phyloP scores from a whole-genome alignment of 2,797 vertebrate species.

The Chelon labrosus region DNA sequence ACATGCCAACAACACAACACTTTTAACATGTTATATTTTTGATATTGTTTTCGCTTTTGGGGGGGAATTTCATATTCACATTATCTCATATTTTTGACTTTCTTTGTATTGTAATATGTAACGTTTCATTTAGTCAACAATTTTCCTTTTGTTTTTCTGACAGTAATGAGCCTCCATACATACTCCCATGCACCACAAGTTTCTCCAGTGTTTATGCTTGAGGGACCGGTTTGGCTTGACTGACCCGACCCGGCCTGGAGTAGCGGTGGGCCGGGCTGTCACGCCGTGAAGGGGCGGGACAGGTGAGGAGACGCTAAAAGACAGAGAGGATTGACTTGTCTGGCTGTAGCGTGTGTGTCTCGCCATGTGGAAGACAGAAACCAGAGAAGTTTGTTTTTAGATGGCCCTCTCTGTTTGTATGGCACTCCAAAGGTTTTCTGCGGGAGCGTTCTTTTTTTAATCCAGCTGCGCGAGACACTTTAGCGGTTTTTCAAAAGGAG shows the following conservation, averaged over 20 bases:
- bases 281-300: conserved; percentile 36
- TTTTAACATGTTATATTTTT: too few species aligned
- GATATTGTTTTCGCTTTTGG: too few species aligned
- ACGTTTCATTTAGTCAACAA: too few species aligned
- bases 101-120: too few species aligned
- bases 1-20: too few species aligned
- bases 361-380: not conserved
- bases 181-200: not conserved
- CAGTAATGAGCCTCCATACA: too few species aligned
- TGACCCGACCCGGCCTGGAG: not conserved
- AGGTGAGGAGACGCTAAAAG: conserved; percentile 42
- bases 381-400: not conserved
- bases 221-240: conserved; percentile 34
- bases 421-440: too few species aligned
- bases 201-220: not conserved
- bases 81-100: too few species aligned
- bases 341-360: not conserved
- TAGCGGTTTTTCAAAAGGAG: not conserved
- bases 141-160: too few species aligned
- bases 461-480: not conserved
- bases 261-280: conserved; percentile 17
- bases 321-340: not conserved
- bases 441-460: conserved; percentile 5
- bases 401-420: not conserved
- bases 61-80: too few species aligned